Conservation (phyloP, 2,797 vertebrate species). For the Lagothrix lagotricha region DNA sequence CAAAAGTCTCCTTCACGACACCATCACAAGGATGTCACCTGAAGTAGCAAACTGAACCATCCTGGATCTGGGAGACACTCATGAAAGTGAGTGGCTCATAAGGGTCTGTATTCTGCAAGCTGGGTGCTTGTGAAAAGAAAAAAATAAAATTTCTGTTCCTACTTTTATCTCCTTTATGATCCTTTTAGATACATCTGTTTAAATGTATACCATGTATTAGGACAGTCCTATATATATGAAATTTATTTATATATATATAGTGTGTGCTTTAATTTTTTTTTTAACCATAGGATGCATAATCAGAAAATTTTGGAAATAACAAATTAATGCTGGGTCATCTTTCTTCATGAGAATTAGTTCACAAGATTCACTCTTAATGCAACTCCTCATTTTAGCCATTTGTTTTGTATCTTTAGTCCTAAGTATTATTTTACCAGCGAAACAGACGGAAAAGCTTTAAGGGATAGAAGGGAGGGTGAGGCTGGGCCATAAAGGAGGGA, state of each 20-base stretch:
- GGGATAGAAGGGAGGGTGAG: background rate
- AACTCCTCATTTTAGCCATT: background rate
- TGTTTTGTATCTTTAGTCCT: background rate
- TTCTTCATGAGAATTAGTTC: constrained; percentile 7
- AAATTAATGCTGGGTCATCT: background rate
- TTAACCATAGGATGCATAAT: background rate
- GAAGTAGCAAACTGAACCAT: background rate
- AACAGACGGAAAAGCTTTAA: background rate
- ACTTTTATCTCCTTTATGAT: background rate
- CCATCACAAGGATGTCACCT: background rate
- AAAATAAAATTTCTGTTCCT: background rate
- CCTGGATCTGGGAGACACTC: background rate
- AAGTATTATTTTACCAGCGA: background rate
- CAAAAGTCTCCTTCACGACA: background rate
- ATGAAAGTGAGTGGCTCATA: background rate
- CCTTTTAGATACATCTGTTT: background rate
- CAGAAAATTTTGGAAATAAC: background rate
- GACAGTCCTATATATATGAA: background rate
- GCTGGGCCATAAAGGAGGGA: background rate
- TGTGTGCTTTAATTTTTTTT: background rate
- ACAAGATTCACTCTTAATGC: background rate
- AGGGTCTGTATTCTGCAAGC: background rate
- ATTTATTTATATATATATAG: background rate
- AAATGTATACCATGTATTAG: background rate
- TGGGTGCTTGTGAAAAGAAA: background rate